These are phyloP conservation scores for Sylvicapra grimmia DNA, from an alignment of 2,113 vertebrate genomes.

Conservation along the genomic window DNA sequence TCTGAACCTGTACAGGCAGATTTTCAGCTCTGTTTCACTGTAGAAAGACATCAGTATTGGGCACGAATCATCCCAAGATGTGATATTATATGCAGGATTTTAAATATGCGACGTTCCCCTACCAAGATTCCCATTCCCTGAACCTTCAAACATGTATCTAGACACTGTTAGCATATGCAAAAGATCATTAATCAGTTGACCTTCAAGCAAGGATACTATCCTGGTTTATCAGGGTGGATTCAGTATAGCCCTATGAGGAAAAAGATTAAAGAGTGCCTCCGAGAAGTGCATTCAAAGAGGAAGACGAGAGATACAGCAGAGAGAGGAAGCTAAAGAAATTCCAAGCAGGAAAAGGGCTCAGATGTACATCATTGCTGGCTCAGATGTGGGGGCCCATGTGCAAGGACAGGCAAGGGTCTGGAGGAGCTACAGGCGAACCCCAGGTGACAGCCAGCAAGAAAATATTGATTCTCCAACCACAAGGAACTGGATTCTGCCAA, in stretches of 20 bases:
- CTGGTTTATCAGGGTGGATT: not conserved
- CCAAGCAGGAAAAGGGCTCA: not conserved
- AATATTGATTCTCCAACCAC: not conserved
- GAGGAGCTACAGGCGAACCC: not conserved
- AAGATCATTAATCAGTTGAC: not conserved
- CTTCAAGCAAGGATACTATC: not conserved
- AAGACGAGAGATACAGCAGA: not conserved
- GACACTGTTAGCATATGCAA: not conserved
- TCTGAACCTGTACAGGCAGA: not conserved
- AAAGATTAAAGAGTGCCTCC: not conserved
- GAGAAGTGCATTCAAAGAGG: not conserved
- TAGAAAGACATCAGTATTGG: not conserved
- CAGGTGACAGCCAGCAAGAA: not conserved
- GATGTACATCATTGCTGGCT: not conserved
- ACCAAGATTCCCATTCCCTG: not conserved
- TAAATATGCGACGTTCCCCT: not conserved
- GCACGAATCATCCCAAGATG: not conserved
- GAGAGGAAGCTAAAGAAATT: not conserved
- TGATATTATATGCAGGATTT: not conserved
- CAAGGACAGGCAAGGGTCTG: not conserved
- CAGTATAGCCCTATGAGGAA: not conserved
- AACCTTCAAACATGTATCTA: not conserved
- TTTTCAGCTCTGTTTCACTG: not conserved
- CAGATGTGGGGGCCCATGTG: accelerated
- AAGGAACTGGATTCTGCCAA: not conserved